Percentiles rank a stretch among this genome's conserved stretches.
Evolutionary conservation across 2,888 invertebrate genomes (phyloP).

Genomic region (Caenorhabditis sp.): DNA sequence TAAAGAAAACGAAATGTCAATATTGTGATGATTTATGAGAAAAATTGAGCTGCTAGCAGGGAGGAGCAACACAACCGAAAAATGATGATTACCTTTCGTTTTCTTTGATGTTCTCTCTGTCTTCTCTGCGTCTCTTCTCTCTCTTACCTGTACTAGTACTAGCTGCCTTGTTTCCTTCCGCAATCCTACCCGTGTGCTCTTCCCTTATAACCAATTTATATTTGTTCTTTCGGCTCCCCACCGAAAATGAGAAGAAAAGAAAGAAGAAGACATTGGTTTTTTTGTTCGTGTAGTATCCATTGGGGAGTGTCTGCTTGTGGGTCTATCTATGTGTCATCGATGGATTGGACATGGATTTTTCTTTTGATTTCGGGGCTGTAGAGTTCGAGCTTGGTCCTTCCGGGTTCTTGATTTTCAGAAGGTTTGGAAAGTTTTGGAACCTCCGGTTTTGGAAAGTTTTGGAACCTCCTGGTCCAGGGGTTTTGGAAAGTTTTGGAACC

Average conservation of each 20-base stretch:
- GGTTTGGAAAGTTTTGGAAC: too few species aligned
- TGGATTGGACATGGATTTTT: constrained; percentile 3
- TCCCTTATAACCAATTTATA: constrained; percentile 40
- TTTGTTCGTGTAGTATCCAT: constrained; percentile 16
- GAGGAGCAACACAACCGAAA: constrained; percentile 23
- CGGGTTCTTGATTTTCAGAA: too few species aligned
- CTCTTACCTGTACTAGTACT: constrained; percentile 2
- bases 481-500: too few species aligned
- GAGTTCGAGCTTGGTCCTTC: too few species aligned
- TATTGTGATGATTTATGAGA: constrained; percentile 65
- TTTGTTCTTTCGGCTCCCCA: constrained; percentile 29
- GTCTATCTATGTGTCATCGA: neutral
- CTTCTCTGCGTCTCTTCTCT: constrained; percentile 18
- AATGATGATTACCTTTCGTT: constrained; percentile 52
- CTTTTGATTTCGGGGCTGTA: neutral
- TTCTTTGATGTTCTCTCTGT: neutral
- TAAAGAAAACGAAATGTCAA: constrained; percentile 65
- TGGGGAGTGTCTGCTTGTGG: neutral
- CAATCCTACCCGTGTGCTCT: constrained; percentile 38
- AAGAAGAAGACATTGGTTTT: constrained; percentile 26
- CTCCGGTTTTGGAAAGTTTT: too few species aligned
- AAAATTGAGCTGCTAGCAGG: constrained; percentile 23
- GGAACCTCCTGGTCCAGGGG: too few species aligned
- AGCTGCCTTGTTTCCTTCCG: constrained; percentile 29
- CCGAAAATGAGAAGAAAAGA: constrained; percentile 4